These are phyloP conservation scores for Tiaroga cobitis DNA, from an alignment of 2,797 vertebrate genomes.

Conservation along the genomic window DNA sequence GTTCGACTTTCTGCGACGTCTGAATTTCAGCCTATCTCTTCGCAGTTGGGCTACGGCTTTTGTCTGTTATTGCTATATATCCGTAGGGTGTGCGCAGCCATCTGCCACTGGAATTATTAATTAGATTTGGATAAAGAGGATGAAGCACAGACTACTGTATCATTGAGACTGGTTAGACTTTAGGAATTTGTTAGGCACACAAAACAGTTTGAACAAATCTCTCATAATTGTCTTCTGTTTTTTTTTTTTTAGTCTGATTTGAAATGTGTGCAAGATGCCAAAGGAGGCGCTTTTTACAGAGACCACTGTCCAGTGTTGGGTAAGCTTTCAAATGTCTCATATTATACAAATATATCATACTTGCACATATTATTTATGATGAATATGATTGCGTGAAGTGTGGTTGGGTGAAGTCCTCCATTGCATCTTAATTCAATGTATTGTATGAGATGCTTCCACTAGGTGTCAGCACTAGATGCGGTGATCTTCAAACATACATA, in stretches of 20 bases:
- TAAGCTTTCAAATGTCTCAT: constrained; percentile 73
- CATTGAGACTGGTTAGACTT: not conserved
- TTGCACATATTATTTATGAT: not conserved
- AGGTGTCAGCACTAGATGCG: constrained; percentile 75
- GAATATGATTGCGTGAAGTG: not conserved
- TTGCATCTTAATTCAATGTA: not conserved
- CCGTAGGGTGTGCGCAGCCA: constrained; percentile 60
- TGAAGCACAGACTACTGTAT: not conserved
- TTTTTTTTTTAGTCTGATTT: constrained; percentile 88
- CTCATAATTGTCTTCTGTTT: not conserved
- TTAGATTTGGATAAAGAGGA: constrained; percentile 20
- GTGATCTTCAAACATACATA: not conserved
- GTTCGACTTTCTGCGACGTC: constrained; percentile 63
- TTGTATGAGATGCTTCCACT: constrained; percentile 62
- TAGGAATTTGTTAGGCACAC: not conserved
- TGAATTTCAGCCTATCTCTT: constrained; percentile 69
- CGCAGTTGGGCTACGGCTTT: constrained; percentile 67
- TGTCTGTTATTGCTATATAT: constrained; percentile 69
- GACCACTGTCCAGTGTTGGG: constrained; percentile 98
- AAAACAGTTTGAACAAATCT: not conserved
- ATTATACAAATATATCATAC: not conserved
- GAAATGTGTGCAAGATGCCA: constrained; percentile 99
- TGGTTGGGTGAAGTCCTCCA: not conserved
- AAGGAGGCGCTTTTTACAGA: constrained; percentile 99
- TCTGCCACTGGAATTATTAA: constrained; percentile 67